A percentile compares a stretch with the other conserved stretches of the same genome.
Evolutionary conservation across 2,797 vertebrate species (phyloP).

Genomic region (Amniataba percoides): DNA sequence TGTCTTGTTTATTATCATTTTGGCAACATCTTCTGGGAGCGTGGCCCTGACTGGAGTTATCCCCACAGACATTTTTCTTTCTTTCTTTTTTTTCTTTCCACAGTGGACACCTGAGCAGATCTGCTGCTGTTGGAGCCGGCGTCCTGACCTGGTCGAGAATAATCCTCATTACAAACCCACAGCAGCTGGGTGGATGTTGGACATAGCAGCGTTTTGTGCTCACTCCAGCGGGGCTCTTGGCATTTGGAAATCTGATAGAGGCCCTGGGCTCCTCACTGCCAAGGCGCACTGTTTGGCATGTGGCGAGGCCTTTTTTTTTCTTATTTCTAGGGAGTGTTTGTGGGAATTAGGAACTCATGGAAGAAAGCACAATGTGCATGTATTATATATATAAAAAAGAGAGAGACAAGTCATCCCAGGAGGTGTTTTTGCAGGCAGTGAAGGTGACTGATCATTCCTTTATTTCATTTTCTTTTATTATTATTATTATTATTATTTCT

Average conservation of each 20-base stretch:
- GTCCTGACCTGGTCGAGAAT: slow-evolving; percentile 34
- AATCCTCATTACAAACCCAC: slow-evolving; percentile 54
- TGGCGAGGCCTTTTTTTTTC: slow-evolving; percentile 32
- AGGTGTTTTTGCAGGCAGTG: not conserved
- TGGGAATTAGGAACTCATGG: not conserved
- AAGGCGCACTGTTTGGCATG: slow-evolving; percentile 25
- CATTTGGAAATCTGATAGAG: slow-evolving; percentile 75
- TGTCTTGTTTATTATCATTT: slow-evolving; percentile 57
- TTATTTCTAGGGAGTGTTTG: not conserved
- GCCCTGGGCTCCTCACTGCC: slow-evolving; percentile 53
- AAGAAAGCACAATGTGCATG: not conserved
- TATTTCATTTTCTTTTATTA: no score
- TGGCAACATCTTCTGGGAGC: slow-evolving; percentile 41
- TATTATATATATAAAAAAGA: not conserved
- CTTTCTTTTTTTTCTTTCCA: not conserved
- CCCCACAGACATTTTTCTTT: slow-evolving; percentile 14
- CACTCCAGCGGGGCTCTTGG: slow-evolving; percentile 56
- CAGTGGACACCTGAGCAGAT: not conserved
- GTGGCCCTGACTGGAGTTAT: not conserved
- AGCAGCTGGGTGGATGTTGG: slow-evolving; percentile 70
- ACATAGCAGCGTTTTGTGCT: slow-evolving; percentile 74
- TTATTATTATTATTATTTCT: not conserved
- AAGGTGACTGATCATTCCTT: no score
- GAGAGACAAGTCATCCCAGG: not conserved
- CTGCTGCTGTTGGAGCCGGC: not conserved